These are phyloP conservation scores for Protula sp. DNA, from an alignment of 2,888 invertebrate species.

Conservation along the genomic window DNA sequence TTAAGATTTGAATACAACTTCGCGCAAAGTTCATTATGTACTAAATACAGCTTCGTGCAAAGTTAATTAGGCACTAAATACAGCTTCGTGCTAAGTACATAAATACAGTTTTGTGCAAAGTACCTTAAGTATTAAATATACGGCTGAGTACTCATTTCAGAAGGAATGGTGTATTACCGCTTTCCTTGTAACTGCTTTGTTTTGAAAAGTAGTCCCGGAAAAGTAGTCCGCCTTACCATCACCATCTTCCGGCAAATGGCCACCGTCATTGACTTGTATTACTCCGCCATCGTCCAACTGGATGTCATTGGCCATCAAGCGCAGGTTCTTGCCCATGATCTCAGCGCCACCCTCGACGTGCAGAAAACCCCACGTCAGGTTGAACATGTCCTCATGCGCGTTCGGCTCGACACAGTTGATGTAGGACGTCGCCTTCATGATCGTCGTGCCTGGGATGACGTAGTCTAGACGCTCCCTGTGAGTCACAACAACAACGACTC, in stretches of 20 bases:
- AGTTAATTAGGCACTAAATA: too few relatives aligned
- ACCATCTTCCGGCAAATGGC: conserved; percentile 27
- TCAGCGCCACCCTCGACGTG: conserved; percentile 35
- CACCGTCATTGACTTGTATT: conserved; percentile 35
- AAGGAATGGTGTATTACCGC: too few relatives aligned
- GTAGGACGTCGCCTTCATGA: conserved; percentile 31
- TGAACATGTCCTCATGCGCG: conserved; percentile 28
- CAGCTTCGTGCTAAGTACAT: too few relatives aligned
- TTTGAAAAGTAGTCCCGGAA: too few relatives aligned
- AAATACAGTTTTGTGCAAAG: background rate
- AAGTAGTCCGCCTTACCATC: conserved; percentile 27
- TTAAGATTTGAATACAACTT: too few relatives aligned
- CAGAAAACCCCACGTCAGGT: conserved; percentile 26
- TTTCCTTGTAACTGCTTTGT: too few relatives aligned
- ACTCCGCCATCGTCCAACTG: conserved; percentile 36
- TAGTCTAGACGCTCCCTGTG: conserved; percentile 21
- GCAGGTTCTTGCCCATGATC: conserved; percentile 29
- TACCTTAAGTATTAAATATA: background rate
- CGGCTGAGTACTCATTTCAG: too few relatives aligned
- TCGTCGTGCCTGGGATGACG: conserved; percentile 29
- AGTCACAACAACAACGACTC: too few relatives aligned
- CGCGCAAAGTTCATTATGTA: too few relatives aligned
- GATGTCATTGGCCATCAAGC: conserved; percentile 28
- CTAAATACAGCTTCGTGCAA: too few relatives aligned
- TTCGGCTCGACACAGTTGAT: conserved; percentile 32